These are phyloP conservation scores for Emys orbicularis DNA, from an alignment of 2,797 vertebrate species.

Conservation along the genomic window DNA sequence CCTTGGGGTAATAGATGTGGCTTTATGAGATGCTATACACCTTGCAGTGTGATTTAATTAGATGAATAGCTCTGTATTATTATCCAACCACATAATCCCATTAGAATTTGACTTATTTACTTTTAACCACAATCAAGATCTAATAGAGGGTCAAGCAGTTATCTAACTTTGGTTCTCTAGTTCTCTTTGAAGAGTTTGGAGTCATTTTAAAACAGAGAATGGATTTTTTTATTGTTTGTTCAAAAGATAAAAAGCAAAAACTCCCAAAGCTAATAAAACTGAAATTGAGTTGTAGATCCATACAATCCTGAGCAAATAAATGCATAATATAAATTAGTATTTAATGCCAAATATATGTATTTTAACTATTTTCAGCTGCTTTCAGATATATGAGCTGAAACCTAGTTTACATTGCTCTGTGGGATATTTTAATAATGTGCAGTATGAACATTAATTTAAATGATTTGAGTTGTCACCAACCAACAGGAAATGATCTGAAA, in stretches of 20 bases:
- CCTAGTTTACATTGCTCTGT: not conserved
- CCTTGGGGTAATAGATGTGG: conserved; percentile 35
- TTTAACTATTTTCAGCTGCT: conserved; percentile 48
- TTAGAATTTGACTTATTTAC: conserved; percentile 61
- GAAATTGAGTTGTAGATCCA: not conserved
- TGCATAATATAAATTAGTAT: not conserved
- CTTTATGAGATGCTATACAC: conserved; percentile 62
- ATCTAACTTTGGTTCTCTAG: not conserved
- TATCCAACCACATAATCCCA: conserved; percentile 64
- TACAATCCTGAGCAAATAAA: conserved; percentile 23
- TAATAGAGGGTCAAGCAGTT: conserved; percentile 35
- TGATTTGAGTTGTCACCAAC: conserved; percentile 25
- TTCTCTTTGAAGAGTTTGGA: conserved; percentile 18
- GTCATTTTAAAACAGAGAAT: conserved; percentile 6
- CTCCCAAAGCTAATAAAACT: not conserved
- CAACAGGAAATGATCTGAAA: conserved; percentile 27
- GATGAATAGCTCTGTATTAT: conserved; percentile 62
- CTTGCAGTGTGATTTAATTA: conserved; percentile 64
- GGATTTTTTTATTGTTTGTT: not conserved
- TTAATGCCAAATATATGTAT: not conserved
- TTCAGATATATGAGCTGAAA: conserved; percentile 8
- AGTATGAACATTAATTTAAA: not conserved
- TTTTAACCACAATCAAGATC: conserved; percentile 49
- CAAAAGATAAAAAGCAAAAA: conserved; percentile 1
- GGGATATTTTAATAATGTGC: conserved; percentile 35